These are phyloP conservation scores for Hyperopisus bebe DNA, from an alignment of 2,113 vertebrate genomes.

Conservation along the genomic window DNA sequence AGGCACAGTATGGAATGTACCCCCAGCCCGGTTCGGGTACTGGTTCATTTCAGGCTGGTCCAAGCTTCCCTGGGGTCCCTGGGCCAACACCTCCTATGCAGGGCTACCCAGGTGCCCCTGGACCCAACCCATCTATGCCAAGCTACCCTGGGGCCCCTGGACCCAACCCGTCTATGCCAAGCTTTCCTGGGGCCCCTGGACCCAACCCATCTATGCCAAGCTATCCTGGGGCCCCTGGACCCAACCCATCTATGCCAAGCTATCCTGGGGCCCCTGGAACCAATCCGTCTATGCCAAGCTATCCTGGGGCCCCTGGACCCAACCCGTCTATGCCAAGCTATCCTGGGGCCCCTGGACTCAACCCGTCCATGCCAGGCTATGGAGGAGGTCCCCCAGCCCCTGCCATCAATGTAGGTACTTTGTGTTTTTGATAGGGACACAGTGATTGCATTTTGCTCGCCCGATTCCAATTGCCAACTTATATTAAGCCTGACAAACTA, in stretches of 20 bases:
- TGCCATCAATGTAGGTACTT: constrained; percentile 48
- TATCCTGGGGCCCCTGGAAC: constrained; percentile 60
- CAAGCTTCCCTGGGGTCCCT: constrained; percentile 60
- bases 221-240: constrained; percentile 54
- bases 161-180: constrained; percentile 43
- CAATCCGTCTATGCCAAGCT: not conserved
- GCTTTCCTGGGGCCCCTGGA: constrained; percentile 40
- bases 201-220: constrained; percentile 61
- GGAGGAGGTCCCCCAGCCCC: constrained; percentile 55
- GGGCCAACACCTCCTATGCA: constrained; percentile 59
- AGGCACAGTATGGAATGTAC: constrained; percentile 77
- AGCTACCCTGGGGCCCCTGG: constrained; percentile 27
- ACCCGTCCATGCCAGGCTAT: constrained; percentile 41
- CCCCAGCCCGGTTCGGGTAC: constrained; percentile 68
- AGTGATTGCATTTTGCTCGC: not conserved
- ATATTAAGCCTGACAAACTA: not conserved
- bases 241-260: constrained; percentile 61
- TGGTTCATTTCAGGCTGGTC: constrained; percentile 55
- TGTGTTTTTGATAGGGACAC: not conserved
- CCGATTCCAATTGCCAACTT: not conserved
- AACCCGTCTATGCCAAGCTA: too few relatives aligned
- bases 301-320: too few relatives aligned
- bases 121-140: constrained; percentile 64
- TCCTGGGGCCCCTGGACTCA: too few relatives aligned
- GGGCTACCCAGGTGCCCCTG: constrained; percentile 57